phyloP scores from a whole-genome alignment of 1,140 invertebrate species.

The Atta colombica region DNA sequence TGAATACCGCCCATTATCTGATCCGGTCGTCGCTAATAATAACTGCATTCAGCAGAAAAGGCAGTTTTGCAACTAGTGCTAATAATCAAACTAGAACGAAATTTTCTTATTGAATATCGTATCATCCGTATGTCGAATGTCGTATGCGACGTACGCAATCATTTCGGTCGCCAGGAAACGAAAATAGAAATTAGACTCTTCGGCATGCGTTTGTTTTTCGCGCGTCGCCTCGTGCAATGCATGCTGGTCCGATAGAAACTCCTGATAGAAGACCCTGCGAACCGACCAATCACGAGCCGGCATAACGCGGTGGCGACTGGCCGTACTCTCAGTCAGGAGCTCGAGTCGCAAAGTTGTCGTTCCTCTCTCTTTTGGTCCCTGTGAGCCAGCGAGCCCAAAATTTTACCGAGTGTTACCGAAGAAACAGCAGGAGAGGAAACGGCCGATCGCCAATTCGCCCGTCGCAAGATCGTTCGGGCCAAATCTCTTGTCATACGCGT shows the following conservation, averaged over 20 bases:
- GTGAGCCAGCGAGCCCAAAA: slow-evolving; percentile 74
- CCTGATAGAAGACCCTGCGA: slow-evolving; percentile 86
- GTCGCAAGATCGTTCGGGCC: not conserved
- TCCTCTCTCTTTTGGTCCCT: slow-evolving; percentile 71
- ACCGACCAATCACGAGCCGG: slow-evolving; percentile 80
- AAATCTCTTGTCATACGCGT: not conserved
- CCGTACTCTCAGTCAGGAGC: slow-evolving; percentile 80
- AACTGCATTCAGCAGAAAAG: too few relatives aligned
- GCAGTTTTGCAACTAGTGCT: too few relatives aligned
- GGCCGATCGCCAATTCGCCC: not conserved
- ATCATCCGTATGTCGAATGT: too few relatives aligned
- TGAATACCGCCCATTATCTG: too few relatives aligned
- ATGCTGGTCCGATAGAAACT: slow-evolving; percentile 84
- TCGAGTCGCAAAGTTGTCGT: slow-evolving; percentile 78
- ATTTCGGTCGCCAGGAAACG: not conserved
- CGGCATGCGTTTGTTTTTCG: slow-evolving; percentile 72
- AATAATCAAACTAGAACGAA: too few relatives aligned
- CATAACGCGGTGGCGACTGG: slow-evolving; percentile 70
- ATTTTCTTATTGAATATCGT: too few relatives aligned
- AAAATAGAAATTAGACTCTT: too few relatives aligned
- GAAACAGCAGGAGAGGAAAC: slow-evolving; percentile 7
- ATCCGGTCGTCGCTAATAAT: too few relatives aligned
- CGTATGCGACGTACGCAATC: too few relatives aligned
- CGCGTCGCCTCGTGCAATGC: slow-evolving; percentile 77
- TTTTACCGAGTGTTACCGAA: slow-evolving; percentile 69